Conservation (phyloP, 2,797 vertebrate genomes). For the Hydrolagus colliei region DNA sequence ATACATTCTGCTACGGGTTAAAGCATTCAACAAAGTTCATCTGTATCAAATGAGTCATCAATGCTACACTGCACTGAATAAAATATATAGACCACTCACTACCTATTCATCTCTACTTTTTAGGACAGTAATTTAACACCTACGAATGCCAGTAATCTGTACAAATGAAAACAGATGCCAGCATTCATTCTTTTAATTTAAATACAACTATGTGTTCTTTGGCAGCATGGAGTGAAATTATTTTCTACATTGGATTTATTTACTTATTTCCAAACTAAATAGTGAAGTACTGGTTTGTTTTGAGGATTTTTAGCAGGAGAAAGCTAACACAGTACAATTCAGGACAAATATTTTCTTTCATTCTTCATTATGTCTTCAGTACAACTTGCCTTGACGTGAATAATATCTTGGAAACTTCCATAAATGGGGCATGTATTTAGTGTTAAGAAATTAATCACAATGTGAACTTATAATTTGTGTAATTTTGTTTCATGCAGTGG, state of each 20-base stretch:
- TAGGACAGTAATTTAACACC: conserved; percentile 8
- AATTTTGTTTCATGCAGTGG: conserved; percentile 26
- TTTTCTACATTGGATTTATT: conserved; percentile 19
- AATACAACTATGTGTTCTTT: too few relatives aligned
- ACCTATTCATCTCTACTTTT: background rate
- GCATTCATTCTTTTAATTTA: background rate
- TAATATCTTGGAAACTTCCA: conserved; percentile 25
- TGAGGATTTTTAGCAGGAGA: background rate
- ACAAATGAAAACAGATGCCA: background rate
- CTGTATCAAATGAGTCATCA: background rate
- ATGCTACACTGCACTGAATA: background rate
- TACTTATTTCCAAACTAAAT: background rate
- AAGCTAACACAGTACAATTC: background rate
- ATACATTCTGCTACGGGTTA: background rate
- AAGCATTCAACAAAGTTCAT: background rate
- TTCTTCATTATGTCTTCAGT: conserved; percentile 1
- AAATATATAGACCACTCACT: background rate
- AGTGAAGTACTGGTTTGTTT: background rate
- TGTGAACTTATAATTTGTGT: conserved; percentile 30
- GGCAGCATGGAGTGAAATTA: background rate
- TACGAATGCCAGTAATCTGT: background rate
- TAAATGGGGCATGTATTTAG: conserved; percentile 18
- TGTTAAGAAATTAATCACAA: background rate
- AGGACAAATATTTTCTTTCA: background rate
- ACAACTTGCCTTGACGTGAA: background rate